Base-by-base conservation (phyloP, 2,113 vertebrate species). In the Ailuropoda melanoleuca region DNA sequence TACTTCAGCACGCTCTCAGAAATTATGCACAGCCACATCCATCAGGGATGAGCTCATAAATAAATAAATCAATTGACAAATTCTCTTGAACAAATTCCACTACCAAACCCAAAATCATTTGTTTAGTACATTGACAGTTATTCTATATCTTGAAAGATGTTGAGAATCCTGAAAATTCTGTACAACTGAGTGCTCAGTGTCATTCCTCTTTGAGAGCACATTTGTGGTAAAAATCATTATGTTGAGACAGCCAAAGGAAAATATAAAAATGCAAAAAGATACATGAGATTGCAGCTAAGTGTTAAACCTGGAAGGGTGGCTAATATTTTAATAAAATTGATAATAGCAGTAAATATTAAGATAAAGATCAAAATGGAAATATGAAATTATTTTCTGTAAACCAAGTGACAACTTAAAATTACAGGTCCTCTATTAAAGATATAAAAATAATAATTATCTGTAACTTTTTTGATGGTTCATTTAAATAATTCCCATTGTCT, bases 41-140 rank as follows among this genome's bases (percentile, higher is more conserved):
- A 81, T 15, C 21, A 64, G 8, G 19, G 2, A 78, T 53, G 34
- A 66, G 17, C 7, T 90, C 15, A 75, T 75, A 90, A 80, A 95
- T 46, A 43, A 77, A 89, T 92, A 62, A 74, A 12, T 90, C 48
- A 82, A 53, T 80, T 75, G 75, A 94, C n/a, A 95, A 88, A 88
- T 87, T 62, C 80, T 50, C 37, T 85, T 87, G n/a, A 90, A 92
- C 8, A 92, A 90, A 83, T 92, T 77, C 48, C 56, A 81, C 2
- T 31, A 12, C 23, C 17, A 88, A 90, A 48, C 8, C 3, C 48
- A 75, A 19, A 46, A 86, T 77, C 29, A 53, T 93, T 43, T 91
- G 8, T 81, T 85, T 39, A 82, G 29, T 19, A 92, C 23, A 58
- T 26, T 66, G 77, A 5, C 37, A 50, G 5, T 60, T 83, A 74